These are phyloP conservation scores for Monopis laevigella DNA, from an alignment of 2,888 invertebrate genomes.

Conservation along the genomic window DNA sequence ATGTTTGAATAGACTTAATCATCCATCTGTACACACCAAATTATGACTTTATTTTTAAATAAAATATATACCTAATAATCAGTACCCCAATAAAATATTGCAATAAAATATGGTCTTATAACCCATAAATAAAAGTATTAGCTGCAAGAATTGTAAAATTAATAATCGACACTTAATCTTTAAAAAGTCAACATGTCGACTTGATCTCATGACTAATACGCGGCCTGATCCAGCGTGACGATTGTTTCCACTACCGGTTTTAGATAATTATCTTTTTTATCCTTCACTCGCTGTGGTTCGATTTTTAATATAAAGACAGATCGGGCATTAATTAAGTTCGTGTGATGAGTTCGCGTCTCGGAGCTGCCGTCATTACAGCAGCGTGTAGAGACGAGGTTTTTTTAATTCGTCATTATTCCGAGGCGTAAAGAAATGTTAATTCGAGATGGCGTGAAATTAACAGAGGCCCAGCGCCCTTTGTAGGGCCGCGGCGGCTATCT, in stretches of 20 bases:
- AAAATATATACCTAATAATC: too few relatives aligned
- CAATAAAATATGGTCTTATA: too few relatives aligned
- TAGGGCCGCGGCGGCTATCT: constrained; percentile 55
- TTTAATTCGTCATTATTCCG: constrained; percentile 67
- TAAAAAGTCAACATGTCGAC: neutral
- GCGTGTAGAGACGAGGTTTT: constrained; percentile 61
- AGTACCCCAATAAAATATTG: too few relatives aligned
- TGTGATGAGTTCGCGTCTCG: constrained; percentile 57
- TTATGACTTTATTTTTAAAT: too few relatives aligned
- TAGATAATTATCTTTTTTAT: constrained; percentile 34
- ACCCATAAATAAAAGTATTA: too few relatives aligned
- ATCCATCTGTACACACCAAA: too few relatives aligned
- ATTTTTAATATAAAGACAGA: constrained; percentile 66
- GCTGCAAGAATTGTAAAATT: too few relatives aligned
- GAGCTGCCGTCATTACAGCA: constrained; percentile 53
- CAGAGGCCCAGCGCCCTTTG: constrained; percentile 61
- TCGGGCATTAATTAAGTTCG: constrained; percentile 63
- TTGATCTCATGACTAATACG: neutral
- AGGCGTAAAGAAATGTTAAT: constrained; percentile 70
- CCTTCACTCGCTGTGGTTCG: constrained; percentile 26
- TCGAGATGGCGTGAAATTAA: constrained; percentile 69
- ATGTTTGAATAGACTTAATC: too few relatives aligned
- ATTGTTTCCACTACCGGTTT: constrained; percentile 55
- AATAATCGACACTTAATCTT: too few relatives aligned
- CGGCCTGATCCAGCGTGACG: constrained; percentile 38